Evolutionary conservation across 2,113 vertebrate genomes (phyloP), one percentile per base, ranked within the genome.

Genomic region (Tachuris rubrigastra): DNA sequence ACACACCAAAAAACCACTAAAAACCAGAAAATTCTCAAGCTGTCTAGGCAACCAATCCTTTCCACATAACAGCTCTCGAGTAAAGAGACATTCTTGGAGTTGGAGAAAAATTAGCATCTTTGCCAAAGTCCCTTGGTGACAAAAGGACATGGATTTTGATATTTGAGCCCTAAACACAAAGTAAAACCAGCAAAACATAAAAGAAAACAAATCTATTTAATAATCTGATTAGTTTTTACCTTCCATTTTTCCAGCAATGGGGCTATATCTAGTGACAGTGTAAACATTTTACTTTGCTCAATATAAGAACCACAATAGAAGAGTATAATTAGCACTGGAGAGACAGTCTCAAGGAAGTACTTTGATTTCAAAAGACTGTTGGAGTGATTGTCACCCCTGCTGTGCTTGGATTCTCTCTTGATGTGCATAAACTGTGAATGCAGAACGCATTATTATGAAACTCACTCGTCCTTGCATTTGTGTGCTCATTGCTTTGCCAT

Each of bases 401-500:
- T 95, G 89, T 49, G 92, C 62, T 69, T 94, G 88, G 59, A 93
- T 90, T 96, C 72, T 92, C 87, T 97, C 95, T 93, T 89, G 94
- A 95, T 93, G 92, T 72, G 94, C 82, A 95, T 87, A 62, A 95
- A 96, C 78, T 92, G 92, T 87, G 77, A 96, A 96, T 81, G 89
- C 85, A 95, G 75, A 94, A 79, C 1, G 6, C 65, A 87, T 95
- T 92, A 91, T 96, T 94, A 96, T 78, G 81, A 94, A 96, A 96
- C 81, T 82, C 89, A 67, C 63, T 96, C 44, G 21, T 83, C 81
- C 87, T 93, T 94, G 85, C 76, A 75, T 95, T 95, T 90, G 42
- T 93, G 90, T n/a, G 58, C 68, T 96, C 91, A 89, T 92, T 96
- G 77, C 94, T 97, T 97, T 96, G 96, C 90, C 96, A 94, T 95